Base-by-base conservation (phyloP, 2,888 invertebrate genomes). In the Campoplex capitator region DNA sequence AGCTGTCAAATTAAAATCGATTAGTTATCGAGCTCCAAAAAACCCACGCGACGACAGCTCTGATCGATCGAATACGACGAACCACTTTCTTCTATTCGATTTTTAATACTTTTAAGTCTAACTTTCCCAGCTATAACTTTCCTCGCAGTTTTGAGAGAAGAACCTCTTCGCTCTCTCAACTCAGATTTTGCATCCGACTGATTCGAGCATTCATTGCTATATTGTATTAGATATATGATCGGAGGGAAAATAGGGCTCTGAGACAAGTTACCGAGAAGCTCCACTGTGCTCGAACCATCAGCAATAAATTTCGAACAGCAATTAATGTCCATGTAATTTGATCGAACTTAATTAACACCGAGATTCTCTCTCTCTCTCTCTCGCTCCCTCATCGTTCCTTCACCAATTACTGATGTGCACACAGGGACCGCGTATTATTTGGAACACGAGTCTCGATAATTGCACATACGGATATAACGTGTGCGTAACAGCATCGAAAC, bases 1-100 rank as follows among this genome's bases (percentile, higher is more conserved):
- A 95, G 94, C 96, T 96, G 92, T 28, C 92, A 89, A 88, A 80
- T 71, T 62, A 2, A 75, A 73, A 84, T 38, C 62, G 18, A 68
- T 16, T 32, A 42, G 58, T 32, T 75, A 77, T 78, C 38, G 23
- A 73, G 32, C 65, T 18, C 11, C 38, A 2, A 38, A 3, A n/a
- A 28, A 35, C 16, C 32, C 2, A 32, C 4, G 28, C 42, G 42
- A 62, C 11, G 2, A 11, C 13, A 13, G 28, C 13, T 13, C 13
- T 13, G 13, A 58, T 16, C 13, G 58, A 62, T 62, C 32, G 23
- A 23, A 32, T 32, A 62, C 0, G 16, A 62, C 62, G 16, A 62
- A 16, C 16, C 28, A 13, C 16, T 32, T 32, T 16, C 32, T 62
- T 6, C 62, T 16, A 62, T 13, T 11, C 0, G 0, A 58, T 28